Evolutionary conservation across 2,888 invertebrate genomes (phyloP).

Genomic region (Himalopsyche kuldschensis): DNA sequence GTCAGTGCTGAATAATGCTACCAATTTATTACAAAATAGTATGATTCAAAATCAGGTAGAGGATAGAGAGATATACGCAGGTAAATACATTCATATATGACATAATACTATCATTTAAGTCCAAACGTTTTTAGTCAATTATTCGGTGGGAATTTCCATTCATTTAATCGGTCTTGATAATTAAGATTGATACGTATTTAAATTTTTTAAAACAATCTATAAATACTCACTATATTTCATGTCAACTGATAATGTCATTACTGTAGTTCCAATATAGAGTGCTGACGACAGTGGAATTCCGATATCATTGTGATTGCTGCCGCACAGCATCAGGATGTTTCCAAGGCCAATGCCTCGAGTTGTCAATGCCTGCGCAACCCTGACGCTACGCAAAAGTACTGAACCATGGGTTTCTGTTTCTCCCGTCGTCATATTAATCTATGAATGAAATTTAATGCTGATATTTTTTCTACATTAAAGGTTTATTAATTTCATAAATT

Average conservation of each 20-base stretch:
- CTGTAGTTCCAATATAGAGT: slow-evolving; percentile 43
- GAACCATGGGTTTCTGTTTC: slow-evolving; percentile 43
- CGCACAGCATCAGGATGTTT: slow-evolving; percentile 44
- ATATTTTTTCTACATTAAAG: too few species aligned
- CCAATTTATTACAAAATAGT: too few species aligned
- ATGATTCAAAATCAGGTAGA: too few species aligned
- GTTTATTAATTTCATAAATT: too few species aligned
- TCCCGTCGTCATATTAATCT: slow-evolving; percentile 42
- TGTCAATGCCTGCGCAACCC: slow-evolving; percentile 43
- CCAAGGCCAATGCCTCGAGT: slow-evolving; percentile 41
- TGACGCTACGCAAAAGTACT: slow-evolving; percentile 41
- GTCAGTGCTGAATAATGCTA: too few species aligned
- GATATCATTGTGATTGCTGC: slow-evolving; percentile 43
- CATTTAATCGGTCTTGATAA: too few species aligned
- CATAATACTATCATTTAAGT: too few species aligned
- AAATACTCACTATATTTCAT: slow-evolving; percentile 38
- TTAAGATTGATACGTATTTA: too few species aligned
- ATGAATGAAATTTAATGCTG: not conserved
- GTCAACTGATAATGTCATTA: slow-evolving; percentile 43
- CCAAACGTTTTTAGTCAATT: too few species aligned
- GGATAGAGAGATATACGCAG: too few species aligned
- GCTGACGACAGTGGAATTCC: slow-evolving; percentile 44
- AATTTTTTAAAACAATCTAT: too few species aligned
- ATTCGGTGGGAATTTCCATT: too few species aligned
- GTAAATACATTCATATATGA: not conserved